Evolutionary conservation across 2,113 vertebrate species (phyloP).

Genomic region (Strix aluco): DNA sequence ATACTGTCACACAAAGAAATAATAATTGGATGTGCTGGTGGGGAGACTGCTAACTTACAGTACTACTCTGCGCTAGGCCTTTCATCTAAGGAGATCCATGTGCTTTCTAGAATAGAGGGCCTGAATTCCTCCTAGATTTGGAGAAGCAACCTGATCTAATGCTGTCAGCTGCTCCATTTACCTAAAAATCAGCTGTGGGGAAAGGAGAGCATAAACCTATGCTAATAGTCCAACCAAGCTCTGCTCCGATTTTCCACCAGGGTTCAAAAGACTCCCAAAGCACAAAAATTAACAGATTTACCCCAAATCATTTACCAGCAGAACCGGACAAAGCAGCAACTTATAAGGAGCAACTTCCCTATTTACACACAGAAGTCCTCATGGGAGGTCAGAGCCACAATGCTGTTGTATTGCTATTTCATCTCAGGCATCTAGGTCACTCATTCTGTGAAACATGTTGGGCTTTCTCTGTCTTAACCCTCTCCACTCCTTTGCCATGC

Average conservation of each 20-base stretch:
- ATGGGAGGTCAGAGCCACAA: not conserved
- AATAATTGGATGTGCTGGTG: not conserved
- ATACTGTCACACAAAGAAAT: not conserved
- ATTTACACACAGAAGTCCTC: not conserved
- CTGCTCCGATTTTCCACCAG: not conserved
- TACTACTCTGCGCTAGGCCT: not conserved
- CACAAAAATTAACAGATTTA: not conserved
- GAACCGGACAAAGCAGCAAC: not conserved
- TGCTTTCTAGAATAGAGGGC: not conserved
- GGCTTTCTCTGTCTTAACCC: not conserved
- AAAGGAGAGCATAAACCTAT: not conserved
- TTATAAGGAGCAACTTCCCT: not conserved
- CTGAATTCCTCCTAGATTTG: not conserved
- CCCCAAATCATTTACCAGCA: not conserved
- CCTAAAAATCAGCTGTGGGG: not conserved
- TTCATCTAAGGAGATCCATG: not conserved
- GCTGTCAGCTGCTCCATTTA: not conserved
- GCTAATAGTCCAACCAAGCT: not conserved
- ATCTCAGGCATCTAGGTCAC: not conserved
- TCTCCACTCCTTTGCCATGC: not conserved
- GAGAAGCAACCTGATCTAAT: not conserved
- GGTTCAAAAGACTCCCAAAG: not conserved
- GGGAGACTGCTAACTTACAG: not conserved
- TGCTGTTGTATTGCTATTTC: not conserved
- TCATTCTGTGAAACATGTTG: rapidly evolving